These are phyloP conservation scores for Sinocyclocheilus rhinocerous DNA, from an alignment of 2,113 vertebrate species.

Conservation along the genomic window DNA sequence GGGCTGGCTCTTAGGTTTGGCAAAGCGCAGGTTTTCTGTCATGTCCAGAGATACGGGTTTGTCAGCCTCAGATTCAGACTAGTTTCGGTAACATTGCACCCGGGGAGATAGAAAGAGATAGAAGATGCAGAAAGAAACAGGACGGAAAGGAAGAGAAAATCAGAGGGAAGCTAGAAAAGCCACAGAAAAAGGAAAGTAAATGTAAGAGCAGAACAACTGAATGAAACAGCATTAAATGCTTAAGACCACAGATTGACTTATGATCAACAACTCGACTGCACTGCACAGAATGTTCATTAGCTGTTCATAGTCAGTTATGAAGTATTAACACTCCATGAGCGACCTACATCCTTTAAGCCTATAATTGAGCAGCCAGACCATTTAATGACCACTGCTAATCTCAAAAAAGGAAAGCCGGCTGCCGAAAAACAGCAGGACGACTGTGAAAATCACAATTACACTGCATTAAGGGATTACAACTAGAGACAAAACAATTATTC, in stretches of 20 bases:
- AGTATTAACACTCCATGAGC: background rate
- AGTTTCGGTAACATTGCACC: background rate
- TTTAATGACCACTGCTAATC: conserved; percentile 3
- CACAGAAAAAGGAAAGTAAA: background rate
- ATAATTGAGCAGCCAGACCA: conserved; percentile 15
- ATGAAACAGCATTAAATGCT: background rate
- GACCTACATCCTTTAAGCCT: conserved; percentile 44
- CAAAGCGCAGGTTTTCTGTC: conserved; percentile 76
- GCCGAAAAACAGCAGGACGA: background rate
- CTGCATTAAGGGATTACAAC: background rate
- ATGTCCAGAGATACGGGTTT: conserved; percentile 68
- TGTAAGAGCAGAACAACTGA: background rate
- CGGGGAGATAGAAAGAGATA: background rate
- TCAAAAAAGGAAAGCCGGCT: background rate
- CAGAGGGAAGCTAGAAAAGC: background rate
- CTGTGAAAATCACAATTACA: conserved; percentile 5
- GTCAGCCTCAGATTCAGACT: conserved; percentile 51
- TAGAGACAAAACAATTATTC: background rate
- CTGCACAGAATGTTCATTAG: background rate
- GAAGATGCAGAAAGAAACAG: conserved; percentile 8
- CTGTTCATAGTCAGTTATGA: background rate
- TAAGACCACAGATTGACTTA: background rate
- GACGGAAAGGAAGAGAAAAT: background rate
- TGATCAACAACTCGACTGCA: background rate
- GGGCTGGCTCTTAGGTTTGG: conserved; percentile 71